phyloP scores from a whole-genome alignment of 2,113 vertebrate species.

The Phocoena sinus region DNA sequence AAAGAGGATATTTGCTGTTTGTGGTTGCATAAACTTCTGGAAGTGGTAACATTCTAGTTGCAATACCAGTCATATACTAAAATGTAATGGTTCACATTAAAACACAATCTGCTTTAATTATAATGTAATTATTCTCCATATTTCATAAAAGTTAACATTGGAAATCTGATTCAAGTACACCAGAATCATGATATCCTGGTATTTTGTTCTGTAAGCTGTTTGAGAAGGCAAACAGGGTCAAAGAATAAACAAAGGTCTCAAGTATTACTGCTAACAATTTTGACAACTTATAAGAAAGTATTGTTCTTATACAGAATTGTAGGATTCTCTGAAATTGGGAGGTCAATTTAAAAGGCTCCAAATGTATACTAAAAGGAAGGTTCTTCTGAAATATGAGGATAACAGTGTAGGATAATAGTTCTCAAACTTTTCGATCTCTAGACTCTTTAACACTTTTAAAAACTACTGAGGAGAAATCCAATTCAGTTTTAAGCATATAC shows the following conservation, averaged over 20 bases:
- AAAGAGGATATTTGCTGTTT: background rate
- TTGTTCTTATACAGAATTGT: background rate
- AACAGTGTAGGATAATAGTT: background rate
- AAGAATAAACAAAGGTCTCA: background rate
- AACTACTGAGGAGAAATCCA: background rate
- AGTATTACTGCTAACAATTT: background rate
- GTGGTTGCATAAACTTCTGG: background rate
- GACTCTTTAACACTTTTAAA: background rate
- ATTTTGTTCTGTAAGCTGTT: background rate
- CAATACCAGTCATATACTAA: background rate
- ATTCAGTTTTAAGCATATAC: too few species aligned
- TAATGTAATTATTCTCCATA: background rate
- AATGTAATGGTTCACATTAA: background rate
- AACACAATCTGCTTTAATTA: background rate
- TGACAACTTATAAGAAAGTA: background rate
- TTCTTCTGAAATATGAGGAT: background rate
- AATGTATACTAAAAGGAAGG: background rate
- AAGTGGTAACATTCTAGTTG: background rate
- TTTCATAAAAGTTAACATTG: background rate
- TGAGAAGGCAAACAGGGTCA: background rate
- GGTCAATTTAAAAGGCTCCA: background rate
- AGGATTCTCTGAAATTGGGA: background rate
- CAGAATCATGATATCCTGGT: background rate
- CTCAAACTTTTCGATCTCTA: background rate
- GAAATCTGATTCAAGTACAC: background rate